These are phyloP conservation scores for Cynopterus brachyotis DNA, from an alignment of 2,113 vertebrate genomes.

Conservation along the genomic window DNA sequence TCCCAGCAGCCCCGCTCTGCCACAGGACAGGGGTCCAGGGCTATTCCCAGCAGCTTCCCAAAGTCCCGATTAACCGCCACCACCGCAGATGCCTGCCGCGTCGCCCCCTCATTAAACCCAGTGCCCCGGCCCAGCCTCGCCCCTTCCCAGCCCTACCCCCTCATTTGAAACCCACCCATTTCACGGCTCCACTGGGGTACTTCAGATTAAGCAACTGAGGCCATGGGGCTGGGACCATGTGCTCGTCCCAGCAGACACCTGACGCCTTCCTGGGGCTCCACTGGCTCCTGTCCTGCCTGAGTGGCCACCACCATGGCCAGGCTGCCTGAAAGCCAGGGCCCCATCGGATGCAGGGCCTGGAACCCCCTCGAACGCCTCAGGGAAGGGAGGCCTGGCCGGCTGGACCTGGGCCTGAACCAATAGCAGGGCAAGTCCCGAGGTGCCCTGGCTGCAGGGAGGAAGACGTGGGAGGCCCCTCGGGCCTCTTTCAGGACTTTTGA, in stretches of 20 bases:
- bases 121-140: fast-evolving
- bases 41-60: neutral
- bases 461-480: too few species aligned
- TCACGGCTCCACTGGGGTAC: neutral
- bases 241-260: neutral
- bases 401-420: neutral
- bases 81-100: neutral
- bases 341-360: too few species aligned
- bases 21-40: neutral
- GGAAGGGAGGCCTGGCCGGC: neutral
- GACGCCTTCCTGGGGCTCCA: neutral
- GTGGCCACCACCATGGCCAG: neutral
- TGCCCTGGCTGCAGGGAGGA: neutral
- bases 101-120: neutral
- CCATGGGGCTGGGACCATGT: neutral
- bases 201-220: neutral
- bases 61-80: neutral
- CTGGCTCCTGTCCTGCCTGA: neutral
- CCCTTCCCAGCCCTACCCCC: neutral
- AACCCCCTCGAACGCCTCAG: neutral
- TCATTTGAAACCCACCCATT: neutral
- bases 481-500: neutral
- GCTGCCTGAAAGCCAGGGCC: neutral
- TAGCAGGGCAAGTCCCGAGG: too few species aligned
- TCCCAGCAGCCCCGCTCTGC: neutral